Percentiles rank a stretch among this genome's conserved stretches.
Evolutionary conservation across 2,797 vertebrate species (phyloP).

Genomic region (Iguana delicatissima): DNA sequence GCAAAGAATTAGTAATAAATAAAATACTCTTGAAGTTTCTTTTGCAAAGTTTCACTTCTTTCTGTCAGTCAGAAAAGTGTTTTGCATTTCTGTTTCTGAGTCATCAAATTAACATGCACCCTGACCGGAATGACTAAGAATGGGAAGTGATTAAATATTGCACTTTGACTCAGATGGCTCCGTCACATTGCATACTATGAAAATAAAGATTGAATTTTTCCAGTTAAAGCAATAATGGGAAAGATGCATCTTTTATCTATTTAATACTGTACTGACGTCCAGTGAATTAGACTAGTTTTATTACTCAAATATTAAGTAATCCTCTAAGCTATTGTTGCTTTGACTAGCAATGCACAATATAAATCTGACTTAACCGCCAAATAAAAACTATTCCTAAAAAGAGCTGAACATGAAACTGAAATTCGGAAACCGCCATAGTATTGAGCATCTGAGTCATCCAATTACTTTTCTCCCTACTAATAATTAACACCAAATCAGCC

Average conservation of each 20-base stretch:
- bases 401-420: slow-evolving; percentile 83
- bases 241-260: background rate
- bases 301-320: background rate
- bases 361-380: slow-evolving; percentile 71
- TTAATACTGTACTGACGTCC: background rate
- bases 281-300: slow-evolving; percentile 1
- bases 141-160: slow-evolving; percentile 81
- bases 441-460: slow-evolving; percentile 82
- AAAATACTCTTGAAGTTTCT: slow-evolving; percentile 25
- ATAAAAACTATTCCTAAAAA: slow-evolving; percentile 85
- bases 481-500: slow-evolving; percentile 80
- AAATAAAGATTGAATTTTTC: slow-evolving; percentile 12
- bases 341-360: background rate
- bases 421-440: slow-evolving; percentile 79
- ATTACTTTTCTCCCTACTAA: slow-evolving; percentile 81
- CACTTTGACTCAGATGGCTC: slow-evolving; percentile 78
- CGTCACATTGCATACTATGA: slow-evolving; percentile 61
- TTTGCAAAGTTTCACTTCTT: slow-evolving; percentile 65
- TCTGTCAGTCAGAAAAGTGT: slow-evolving; percentile 79
- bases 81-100: slow-evolving; percentile 87
- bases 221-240: background rate
- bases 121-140: slow-evolving; percentile 89
- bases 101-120: slow-evolving; percentile 84
- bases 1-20: slow-evolving; percentile 62
- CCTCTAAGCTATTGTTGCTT: rapidly evolving